Evolutionary conservation across 2,888 invertebrate species (phyloP), one percentile per base, ranked within the genome.

Genomic region (Agrypnus murinus): DNA sequence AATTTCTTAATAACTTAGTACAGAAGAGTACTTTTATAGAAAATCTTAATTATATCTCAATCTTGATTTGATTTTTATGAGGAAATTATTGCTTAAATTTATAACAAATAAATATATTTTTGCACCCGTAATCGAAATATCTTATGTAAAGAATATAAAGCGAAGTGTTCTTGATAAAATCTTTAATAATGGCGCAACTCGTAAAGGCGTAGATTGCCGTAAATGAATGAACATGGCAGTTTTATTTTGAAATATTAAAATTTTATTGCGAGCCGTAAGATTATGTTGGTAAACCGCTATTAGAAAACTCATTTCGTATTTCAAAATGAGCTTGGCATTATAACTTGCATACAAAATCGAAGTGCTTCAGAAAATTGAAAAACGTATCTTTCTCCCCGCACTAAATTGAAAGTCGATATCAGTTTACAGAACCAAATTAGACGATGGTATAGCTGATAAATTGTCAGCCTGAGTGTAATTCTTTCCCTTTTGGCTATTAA

Each of bases 251-350:
- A 71, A 71, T 75, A 73, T 75, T 73, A 75, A 71, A 75, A 71
- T 75, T 73, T 71, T 73, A 73, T 73, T 65, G 67, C 66, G 71
- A 74, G 62, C 60, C 50, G 48, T 66, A 67, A 71, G 75, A 75
- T 75, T 75, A 75, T 55, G 65, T 69, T 32, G 73, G 73, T 69
- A 73, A 75, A 75, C 69, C 73, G 69, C 75, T 71, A 73, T 73
- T 75, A 73, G 73, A 70, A 73, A 75, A 69, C 71, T 75, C 71
- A 73, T 75, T 75, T 75, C 57, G 66, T 55, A 59, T 69, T 65
- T 69, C 60, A 45, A 25, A 65, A 70, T 65, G 70, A 70, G 65
- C 48, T 38, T 53, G 36, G 59, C 55, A 70, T 69, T 69, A 69
- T 55, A 69, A 64, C 69, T 69, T 64, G 69, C 69, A 69, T 69